Evolutionary conservation across 2,888 invertebrate species (phyloP).

Genomic region (Calliphora vomitoria): DNA sequence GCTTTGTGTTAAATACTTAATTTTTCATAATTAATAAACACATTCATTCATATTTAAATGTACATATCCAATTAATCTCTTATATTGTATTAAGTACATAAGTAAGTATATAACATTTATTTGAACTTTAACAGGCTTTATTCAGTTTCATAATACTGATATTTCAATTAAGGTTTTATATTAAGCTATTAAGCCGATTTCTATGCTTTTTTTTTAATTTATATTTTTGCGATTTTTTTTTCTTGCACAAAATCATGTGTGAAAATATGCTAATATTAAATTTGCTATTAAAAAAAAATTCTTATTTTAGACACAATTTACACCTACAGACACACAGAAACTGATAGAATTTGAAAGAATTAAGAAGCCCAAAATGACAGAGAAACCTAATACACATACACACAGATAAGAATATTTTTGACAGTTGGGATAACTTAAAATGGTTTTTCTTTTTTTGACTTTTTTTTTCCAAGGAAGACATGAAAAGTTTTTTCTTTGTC

Average conservation of each 20-base stretch:
- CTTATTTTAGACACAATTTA: not conserved
- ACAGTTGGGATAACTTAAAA: conserved; percentile 17
- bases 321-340: not conserved
- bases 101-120: not conserved
- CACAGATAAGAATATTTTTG: conserved; percentile 2
- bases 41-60: not conserved
- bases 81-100: not conserved
- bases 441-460: not conserved
- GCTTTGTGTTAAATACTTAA: not conserved
- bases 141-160: conserved; percentile 3
- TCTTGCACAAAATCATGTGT: not conserved
- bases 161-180: conserved; percentile 18
- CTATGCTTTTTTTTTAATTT: not conserved
- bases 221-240: conserved; percentile 3
- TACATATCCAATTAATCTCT: too few species aligned
- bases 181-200: conserved; percentile 24
- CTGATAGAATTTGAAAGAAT: too few species aligned
- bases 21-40: not conserved
- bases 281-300: not conserved
- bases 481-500: not conserved
- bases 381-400: not conserved
- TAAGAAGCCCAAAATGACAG: conserved; percentile 2
- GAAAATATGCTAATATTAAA: not conserved
- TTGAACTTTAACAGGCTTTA: not conserved
- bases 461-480: not conserved